Percentiles rank a stretch among this genome's conserved stretches.
phyloP scores from a whole-genome alignment of 1,140 invertebrate genomes.

The Brachionus rotundiformis region DNA sequence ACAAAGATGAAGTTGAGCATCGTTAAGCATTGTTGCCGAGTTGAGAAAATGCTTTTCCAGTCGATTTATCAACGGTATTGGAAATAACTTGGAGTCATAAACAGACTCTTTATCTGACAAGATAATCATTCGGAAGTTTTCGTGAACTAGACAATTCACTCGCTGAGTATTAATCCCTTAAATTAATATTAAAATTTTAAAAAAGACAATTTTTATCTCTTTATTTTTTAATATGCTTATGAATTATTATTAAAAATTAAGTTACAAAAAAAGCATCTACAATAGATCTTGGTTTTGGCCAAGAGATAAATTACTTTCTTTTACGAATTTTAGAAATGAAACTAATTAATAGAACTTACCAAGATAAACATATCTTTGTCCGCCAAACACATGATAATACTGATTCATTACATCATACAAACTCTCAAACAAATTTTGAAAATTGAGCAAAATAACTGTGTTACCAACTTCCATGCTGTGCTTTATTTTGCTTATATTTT shows the following conservation, averaged over 20 bases:
- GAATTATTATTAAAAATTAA: too few relatives aligned
- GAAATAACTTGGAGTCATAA: conserved; percentile 57
- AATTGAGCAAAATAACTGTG: conserved; percentile 60
- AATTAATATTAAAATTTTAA: not conserved
- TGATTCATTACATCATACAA: conserved; percentile 62
- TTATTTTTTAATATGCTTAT: too few relatives aligned
- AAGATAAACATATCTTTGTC: conserved; percentile 60
- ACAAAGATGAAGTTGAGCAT: conserved; percentile 53
- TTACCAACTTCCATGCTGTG: conserved; percentile 62
- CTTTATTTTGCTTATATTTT: conserved; percentile 62
- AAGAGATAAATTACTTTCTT: too few relatives aligned
- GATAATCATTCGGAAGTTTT: conserved; percentile 59
- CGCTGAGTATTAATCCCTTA: conserved; percentile 60
- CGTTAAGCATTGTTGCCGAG: conserved; percentile 56
- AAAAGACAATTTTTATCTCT: too few relatives aligned
- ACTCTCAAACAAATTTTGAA: conserved; percentile 62
- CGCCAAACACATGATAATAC: conserved; percentile 60
- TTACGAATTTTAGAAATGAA: not conserved
- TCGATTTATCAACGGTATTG: conserved; percentile 61
- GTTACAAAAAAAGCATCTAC: too few relatives aligned
- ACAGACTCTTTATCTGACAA: conserved; percentile 60
- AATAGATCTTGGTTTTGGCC: too few relatives aligned
- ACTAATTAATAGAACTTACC: not conserved
- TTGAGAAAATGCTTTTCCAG: conserved; percentile 60
- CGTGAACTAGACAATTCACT: conserved; percentile 60